Conservation (phyloP, 2,888 invertebrate genomes). For the Troides helena region DNA sequence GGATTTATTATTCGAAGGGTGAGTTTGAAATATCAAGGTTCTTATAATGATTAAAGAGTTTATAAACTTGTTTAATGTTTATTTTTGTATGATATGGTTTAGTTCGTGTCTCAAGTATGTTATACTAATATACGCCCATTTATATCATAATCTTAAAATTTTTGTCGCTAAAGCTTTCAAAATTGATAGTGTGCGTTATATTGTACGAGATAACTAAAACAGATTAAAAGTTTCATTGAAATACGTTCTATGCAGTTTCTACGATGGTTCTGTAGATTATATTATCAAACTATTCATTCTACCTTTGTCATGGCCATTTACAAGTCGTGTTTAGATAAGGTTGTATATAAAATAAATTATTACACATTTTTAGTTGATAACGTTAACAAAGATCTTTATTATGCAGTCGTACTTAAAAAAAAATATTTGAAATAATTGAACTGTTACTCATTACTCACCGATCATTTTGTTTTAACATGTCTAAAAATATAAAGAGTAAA, state of each 20-base stretch:
- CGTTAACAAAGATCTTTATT: neutral
- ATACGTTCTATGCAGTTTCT: neutral
- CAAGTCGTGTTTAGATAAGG: neutral
- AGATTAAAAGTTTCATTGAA: conserved; percentile 14
- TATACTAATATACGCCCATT: neutral
- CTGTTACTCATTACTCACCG: no score
- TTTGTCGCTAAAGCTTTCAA: conserved; percentile 15
- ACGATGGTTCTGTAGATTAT: conserved; percentile 7
- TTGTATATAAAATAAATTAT: neutral
- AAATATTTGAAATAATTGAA: no score
- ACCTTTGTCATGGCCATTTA: neutral
- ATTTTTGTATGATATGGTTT: no score
- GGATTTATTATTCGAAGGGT: no score
- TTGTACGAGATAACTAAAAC: conserved; percentile 22
- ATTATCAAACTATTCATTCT: neutral
- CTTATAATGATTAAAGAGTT: neutral
- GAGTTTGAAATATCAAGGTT: no score
- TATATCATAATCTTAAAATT: neutral
- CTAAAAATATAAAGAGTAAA: no score
- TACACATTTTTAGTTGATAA: neutral
- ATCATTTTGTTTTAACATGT: no score
- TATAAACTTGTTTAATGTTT: neutral
- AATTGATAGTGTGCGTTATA: conserved; percentile 10
- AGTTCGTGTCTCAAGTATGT: neutral
- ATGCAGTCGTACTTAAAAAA: neutral